Conservation (phyloP, 2,888 invertebrate genomes). For the Tinea trinotella region DNA sequence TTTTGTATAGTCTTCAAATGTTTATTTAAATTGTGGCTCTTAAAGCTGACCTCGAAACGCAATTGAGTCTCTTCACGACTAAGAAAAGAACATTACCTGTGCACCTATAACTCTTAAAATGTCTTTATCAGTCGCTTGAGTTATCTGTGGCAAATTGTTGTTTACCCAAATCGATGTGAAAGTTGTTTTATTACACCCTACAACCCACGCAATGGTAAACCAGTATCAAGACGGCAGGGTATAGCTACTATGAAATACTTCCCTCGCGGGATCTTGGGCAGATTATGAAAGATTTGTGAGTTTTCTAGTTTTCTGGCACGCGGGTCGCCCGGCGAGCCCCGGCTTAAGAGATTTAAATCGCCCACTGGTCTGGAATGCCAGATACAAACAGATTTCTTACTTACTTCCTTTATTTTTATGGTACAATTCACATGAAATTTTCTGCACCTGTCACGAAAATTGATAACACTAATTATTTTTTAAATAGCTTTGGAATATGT, state of each 20-base stretch:
- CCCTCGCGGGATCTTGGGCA: constrained; percentile 55
- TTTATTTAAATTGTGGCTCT: too few relatives aligned
- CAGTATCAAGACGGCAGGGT: constrained; percentile 1
- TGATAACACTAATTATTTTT: too few relatives aligned
- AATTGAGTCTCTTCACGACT: too few relatives aligned
- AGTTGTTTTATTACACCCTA: constrained; percentile 7
- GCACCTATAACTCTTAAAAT: too few relatives aligned
- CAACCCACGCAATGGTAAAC: background rate
- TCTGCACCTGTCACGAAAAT: background rate
- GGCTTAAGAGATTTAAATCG: constrained; percentile 72
- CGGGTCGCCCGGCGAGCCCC: constrained; percentile 48
- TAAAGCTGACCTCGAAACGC: too few relatives aligned
- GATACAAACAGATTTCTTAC: constrained; percentile 69
- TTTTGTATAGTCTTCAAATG: background rate
- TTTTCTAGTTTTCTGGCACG: constrained; percentile 39
- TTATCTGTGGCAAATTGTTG: background rate
- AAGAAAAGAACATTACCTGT: too few relatives aligned
- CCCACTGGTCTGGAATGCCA: constrained; percentile 64
- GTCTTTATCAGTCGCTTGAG: background rate
- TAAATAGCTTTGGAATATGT: too few relatives aligned
- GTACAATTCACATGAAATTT: background rate
- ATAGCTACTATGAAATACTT: constrained; percentile 48
- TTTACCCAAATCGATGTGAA: constrained; percentile 3
- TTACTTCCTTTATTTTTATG: constrained; percentile 31
- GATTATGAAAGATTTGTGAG: constrained; percentile 74